Evolutionary conservation across 2,113 vertebrate genomes (phyloP), one percentile per base, ranked within the genome.

Genomic region (Alectura lathami): DNA sequence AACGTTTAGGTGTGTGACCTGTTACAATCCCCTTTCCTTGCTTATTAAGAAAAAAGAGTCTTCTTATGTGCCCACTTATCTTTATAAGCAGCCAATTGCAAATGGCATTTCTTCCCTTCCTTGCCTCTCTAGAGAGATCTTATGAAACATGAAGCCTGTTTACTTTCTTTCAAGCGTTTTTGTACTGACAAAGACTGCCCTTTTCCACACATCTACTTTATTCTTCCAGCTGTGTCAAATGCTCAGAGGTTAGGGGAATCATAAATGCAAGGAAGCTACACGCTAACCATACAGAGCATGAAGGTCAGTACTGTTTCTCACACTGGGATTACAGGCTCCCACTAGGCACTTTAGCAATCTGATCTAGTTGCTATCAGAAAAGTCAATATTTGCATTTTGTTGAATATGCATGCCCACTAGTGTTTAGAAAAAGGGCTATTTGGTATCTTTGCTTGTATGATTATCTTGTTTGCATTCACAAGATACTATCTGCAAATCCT

Each of bases 381-480:
- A 98, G 97, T 98, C 97, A 98, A 97, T 98, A 99, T 98, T 98
- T 98, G 97, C 98, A 98, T 98, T 97, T 83, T 94, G 80, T 94
- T 98, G 97, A 98, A 98, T 98, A 98, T 98, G 97, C 97, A 98
- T 98, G 72, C 83, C 80, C 87, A 87, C 60, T 64, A 90, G 85
- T 96, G 85, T 96, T 97, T 96, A 92, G 95, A 38, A 94, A 95
- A 97, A 96, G 90, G 94, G 84, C 86, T 96, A 91, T 93, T 97
- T 97, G 94, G 96, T 97, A 87, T 94, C 96, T 85, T 42, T 51
- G 54, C 90, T 97, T 96, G 64, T 96, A 93, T 95, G 97, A 97
- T 97, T 95, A 97, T 96, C 96, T 97, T 97, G 91, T 98, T 97
- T 98, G 96, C 96, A 97, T 96, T 97, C 93, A 97, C 45, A 86